Base-by-base conservation (phyloP, 2,113 vertebrate genomes). In the Corvus cornix region DNA sequence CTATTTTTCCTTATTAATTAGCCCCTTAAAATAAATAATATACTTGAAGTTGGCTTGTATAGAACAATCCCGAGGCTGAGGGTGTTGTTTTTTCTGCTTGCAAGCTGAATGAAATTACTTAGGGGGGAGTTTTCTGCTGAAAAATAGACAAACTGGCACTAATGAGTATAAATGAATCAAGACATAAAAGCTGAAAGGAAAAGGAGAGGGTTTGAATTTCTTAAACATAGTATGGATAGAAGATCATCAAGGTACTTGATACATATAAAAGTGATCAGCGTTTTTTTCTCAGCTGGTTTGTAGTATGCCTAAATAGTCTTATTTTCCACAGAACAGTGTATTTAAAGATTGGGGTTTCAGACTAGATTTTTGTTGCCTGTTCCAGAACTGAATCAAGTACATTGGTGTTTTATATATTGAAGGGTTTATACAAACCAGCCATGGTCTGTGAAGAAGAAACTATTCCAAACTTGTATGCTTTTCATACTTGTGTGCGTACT, bases 1-100 rank as follows among this genome's bases (percentile, higher is more conserved):
- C 59, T 90, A 33, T 70, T 95, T 90, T 94, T 80, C 59, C 51
- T 86, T 80, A 62, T 69, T 86, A 88, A 73, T 79, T 92, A 86
- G 8, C 9, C 11, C 43, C 13, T 69, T 82, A 69, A 76, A 87
- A 79, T 48, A 76, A 90, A 85, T 44, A 72, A 91, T 87, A 72
- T 76, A 37, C 7, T 20, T 73, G 37, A 51, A 62, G 5, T 39
- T 92, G 83, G 31, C 59, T 77, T 10, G 2, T 26, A 14, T 51
- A 44, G 75, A 87, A 53, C 53, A 69, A 22, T 88, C 53, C 13
- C 59, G 67, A 81, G 63, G 26, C 55, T 76, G 46, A 10, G 13
- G 16, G 11, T 83, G 20, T 4, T 85, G 12, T 30, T 80, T 93
- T 58, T 72, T 56, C 26, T 92, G 14, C 59, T 59, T 92, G 37